These are phyloP conservation scores for Acleris laterana DNA, from an alignment of 2,888 invertebrate genomes.

Conservation along the genomic window DNA sequence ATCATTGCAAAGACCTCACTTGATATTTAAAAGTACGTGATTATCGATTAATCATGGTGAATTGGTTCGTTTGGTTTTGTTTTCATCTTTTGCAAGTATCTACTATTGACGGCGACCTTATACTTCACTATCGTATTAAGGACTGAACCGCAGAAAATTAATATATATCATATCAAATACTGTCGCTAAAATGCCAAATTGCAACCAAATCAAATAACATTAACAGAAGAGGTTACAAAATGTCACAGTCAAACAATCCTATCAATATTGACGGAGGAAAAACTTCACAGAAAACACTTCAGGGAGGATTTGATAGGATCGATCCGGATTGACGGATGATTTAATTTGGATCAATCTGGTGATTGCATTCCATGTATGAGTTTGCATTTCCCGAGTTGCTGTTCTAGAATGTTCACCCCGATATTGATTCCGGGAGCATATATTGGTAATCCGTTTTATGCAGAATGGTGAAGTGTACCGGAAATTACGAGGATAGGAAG, in stretches of 20 bases:
- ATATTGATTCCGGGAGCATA: not conserved
- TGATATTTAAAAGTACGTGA: no score
- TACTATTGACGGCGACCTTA: no score
- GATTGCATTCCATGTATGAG: constrained; percentile 22
- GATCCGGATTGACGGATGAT: constrained; percentile 18
- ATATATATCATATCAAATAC: no score
- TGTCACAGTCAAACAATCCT: constrained; percentile 4
- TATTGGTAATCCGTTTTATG: not conserved
- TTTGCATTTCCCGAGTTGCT: constrained; percentile 13
- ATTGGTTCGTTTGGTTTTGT: no score
- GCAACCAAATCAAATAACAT: no score
- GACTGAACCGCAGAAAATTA: no score
- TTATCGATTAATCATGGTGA: no score
- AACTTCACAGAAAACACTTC: not conserved
- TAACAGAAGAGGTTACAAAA: not conserved
- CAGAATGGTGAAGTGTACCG: not conserved
- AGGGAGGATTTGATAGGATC: constrained; percentile 19
- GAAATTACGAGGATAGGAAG: not conserved
- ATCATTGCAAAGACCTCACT: no score
- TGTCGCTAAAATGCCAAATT: no score
- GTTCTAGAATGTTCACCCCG: constrained; percentile 2
- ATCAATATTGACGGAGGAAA: constrained; percentile 25
- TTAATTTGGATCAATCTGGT: constrained; percentile 15
- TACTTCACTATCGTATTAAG: no score
- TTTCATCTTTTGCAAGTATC: no score